Evolutionary conservation across 2,113 vertebrate genomes (phyloP).

Genomic region (Myiagra hebetior): DNA sequence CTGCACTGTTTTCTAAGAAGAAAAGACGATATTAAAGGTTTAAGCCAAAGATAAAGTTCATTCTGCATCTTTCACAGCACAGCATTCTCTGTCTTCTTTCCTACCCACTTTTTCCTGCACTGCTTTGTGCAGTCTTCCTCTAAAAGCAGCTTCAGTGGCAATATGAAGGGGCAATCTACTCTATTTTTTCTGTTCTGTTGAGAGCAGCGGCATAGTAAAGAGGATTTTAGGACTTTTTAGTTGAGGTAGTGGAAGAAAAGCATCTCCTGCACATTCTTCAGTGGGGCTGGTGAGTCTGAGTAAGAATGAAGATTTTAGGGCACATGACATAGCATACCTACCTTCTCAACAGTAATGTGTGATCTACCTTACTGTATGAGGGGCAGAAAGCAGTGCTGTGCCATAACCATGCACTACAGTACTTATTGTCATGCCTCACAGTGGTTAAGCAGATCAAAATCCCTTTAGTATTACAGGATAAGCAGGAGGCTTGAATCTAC

Average conservation of each 20-base stretch:
- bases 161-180: neutral
- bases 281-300: neutral
- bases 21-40: neutral
- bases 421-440: neutral
- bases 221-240: neutral
- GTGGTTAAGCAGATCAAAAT: neutral
- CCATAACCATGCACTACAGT: neutral
- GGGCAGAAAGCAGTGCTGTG: neutral
- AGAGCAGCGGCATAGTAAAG: neutral
- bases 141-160: neutral
- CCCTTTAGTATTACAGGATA: neutral
- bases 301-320: neutral
- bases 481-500: neutral
- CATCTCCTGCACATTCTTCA: neutral
- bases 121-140: neutral
- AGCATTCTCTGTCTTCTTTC: neutral
- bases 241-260: neutral
- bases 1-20: neutral
- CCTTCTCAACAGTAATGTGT: neutral
- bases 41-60: neutral
- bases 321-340: neutral
- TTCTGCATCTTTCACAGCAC: neutral
- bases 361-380: neutral
- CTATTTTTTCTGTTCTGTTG: neutral
- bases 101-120: neutral